Evolutionary conservation across 2,113 vertebrate genomes (phyloP).

Genomic region (Oostethus manadensis): DNA sequence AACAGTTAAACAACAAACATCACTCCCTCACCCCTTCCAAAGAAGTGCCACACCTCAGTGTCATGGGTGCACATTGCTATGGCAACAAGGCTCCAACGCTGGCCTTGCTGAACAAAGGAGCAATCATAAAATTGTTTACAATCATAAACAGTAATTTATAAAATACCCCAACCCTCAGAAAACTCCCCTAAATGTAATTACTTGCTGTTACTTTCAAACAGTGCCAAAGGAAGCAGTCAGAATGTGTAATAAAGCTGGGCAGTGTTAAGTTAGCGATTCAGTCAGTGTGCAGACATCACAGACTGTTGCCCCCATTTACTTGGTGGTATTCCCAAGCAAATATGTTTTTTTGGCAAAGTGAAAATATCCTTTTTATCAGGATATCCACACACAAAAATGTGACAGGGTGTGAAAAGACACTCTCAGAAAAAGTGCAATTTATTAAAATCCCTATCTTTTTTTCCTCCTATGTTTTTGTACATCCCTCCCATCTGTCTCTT

Average conservation of each 20-base stretch:
- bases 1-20: too few species aligned
- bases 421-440: neutral
- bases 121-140: neutral
- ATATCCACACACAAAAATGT: constrained; percentile 12
- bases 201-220: neutral
- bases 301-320: neutral
- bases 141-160: neutral
- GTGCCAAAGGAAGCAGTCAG: neutral
- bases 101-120: neutral
- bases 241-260: neutral
- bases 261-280: neutral
- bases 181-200: neutral
- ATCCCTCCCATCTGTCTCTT: constrained; percentile 15
- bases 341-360: neutral
- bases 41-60: too few species aligned
- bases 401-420: neutral
- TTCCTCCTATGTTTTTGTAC: neutral
- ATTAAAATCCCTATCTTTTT: neutral
- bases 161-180: neutral
- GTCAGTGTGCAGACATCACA: neutral
- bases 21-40: too few species aligned
- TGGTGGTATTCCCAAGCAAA: neutral
- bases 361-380: neutral
- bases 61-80: too few species aligned
- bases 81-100: neutral